Evolutionary conservation across 2,888 invertebrate genomes (phyloP), one percentile per base, ranked within the genome.

Genomic region (Strigamia transsilvanica): DNA sequence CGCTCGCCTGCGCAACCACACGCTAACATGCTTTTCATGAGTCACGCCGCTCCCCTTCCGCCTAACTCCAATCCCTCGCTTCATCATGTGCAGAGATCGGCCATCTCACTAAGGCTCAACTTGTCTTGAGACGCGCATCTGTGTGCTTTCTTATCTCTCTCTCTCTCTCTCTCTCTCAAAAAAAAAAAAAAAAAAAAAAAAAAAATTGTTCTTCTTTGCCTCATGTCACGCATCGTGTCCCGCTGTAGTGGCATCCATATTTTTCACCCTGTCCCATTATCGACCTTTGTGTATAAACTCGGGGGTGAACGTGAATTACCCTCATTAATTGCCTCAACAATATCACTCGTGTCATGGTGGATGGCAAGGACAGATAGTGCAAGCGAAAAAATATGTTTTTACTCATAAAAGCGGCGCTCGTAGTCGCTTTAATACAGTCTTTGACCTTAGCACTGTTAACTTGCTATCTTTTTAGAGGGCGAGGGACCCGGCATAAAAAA

Each of bases 1-100:
- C 23, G 61, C 61, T 61, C 61, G 61, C 21, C n/a, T 61, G 61
- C 61, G 61, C 61, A 61, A 61, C 61, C 61, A 61, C 23, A 61
- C 61, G 61, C 61, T 61, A 61, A 61, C 61, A 61, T 61, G 61
- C n/a, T 61, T 61, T 61, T 61, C 61, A 61, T 61, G 61, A 61
- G 61, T 61, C 61, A 61, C 21, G 10, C 61, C 61, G 10, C 10
- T 23, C 23, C 61, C 21, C 61, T 61, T 61, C 61, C 46, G 46
- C 46, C 46, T 46, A 46, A 46, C 46, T 46, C 46, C 61, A 61
- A 61, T 61, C 61, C 61, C 61, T 61, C 61, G 61, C 61, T 61
- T 61, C 61, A 61, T 61, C 61, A 61, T 61, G 18, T 21, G 21
- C n/a, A 18, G 61, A 61, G 13, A 61, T 61, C 61, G 23, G 21